Base-by-base conservation (phyloP, 2,797 vertebrate species). In the Tragelaphus eurycerus region DNA sequence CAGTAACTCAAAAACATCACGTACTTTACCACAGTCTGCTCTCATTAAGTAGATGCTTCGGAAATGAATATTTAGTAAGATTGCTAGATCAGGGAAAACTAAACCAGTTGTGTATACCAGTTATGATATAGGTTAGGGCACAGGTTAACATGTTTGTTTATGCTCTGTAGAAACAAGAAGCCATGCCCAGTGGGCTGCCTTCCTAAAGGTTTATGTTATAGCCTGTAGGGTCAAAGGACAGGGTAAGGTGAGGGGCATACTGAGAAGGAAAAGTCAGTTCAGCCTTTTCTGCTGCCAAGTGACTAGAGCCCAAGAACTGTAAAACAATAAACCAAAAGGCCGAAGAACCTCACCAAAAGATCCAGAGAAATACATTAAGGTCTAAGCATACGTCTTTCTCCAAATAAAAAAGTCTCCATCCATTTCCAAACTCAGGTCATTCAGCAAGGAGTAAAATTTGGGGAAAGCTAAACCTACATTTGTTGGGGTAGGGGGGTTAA, bases 41-140 rank as follows among this genome's bases (percentile, higher is more conserved):
- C 78, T 96, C 94, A 89, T 83, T 95, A 93, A 89, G 52, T 19
- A 79, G 38, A 83, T 60, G 17, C 17, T 78, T 94, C 16, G 17
- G 46, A 94, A 87, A 34, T 10, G 57, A 89, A 34, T 5, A 62
- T 19, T 62, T 16, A 31, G 25, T 59, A 31, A 83, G 14, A 71
- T 89, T 84, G 83, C 57, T 57, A 86, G 78, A 71, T 59, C 16
- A 81, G 34, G 67, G 64, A 59, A 87, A 59, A 82, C 25, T 64
- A 71, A 82, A 93, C 13, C 55, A 50, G 46, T 1, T 86, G 31
- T 52, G 6, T 38, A 21, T 6, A 76, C 10, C 29, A 71, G 34
- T 21, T 25, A 15, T 13, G 74, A 74, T 9, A 67, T 9, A 16
- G 25, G 23, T 85, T 2, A 29, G 34, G 38, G 31, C 34, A 76